phyloP scores from a whole-genome alignment of 2,797 vertebrate species.

The Neomorphus geoffroyi region DNA sequence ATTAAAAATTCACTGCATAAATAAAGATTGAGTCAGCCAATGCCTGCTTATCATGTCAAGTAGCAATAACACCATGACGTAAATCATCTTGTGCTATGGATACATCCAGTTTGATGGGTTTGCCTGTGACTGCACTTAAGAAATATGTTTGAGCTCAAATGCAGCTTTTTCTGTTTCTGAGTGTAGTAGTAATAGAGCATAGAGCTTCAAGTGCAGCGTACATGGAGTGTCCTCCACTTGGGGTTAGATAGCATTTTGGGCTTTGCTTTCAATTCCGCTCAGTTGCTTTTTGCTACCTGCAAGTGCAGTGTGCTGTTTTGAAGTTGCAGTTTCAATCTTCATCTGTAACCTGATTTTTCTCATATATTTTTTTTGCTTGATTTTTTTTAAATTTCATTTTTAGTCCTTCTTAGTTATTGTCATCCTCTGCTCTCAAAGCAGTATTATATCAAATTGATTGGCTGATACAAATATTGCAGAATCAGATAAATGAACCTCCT shows the following conservation, averaged over 20 bases:
- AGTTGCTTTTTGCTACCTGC: not conserved
- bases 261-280: not conserved
- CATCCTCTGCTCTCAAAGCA: not conserved
- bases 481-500: not conserved
- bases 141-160: not conserved
- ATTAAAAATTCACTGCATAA: not conserved
- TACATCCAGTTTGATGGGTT: not conserved
- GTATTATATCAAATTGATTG: not conserved
- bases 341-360: not conserved
- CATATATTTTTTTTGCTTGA: not conserved
- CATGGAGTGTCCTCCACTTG: not conserved
- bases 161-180: not conserved
- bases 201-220: not conserved
- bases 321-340: not conserved
- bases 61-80: not conserved
- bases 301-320: not conserved
- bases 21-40: not conserved
- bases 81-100: not conserved
- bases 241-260: not conserved
- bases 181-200: not conserved
- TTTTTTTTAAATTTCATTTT: not conserved
- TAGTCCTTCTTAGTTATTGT: not conserved
- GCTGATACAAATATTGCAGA: not conserved
- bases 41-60: accelerated
- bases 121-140: not conserved